Evolutionary conservation across 1,140 invertebrate species (phyloP).

Genomic region (Trichogramma pretiosum): DNA sequence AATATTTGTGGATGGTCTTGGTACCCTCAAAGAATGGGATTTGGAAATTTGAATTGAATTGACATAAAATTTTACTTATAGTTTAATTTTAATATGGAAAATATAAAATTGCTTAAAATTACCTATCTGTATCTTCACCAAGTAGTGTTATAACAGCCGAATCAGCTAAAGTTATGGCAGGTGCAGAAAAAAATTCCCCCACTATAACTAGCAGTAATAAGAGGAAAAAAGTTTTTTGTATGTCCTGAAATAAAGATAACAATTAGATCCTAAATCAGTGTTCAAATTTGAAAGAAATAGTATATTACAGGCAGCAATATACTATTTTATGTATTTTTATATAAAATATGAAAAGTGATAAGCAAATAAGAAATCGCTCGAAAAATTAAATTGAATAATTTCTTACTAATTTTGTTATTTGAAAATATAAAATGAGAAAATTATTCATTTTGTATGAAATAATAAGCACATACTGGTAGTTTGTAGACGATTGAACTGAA

Average conservation of each 20-base stretch:
- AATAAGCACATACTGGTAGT: constrained; percentile 42
- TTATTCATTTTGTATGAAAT: background rate
- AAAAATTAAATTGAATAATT: background rate
- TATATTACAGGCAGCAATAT: background rate
- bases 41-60: too few relatives aligned
- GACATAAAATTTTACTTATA: too few relatives aligned
- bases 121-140: constrained; percentile 82
- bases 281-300: too few relatives aligned
- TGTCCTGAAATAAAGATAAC: constrained; percentile 78
- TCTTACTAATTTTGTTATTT: background rate
- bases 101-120: constrained; percentile 10
- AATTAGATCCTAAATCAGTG: too few relatives aligned
- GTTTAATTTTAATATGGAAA: background rate
- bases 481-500: constrained; percentile 90
- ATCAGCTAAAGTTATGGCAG: constrained; percentile 94
- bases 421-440: background rate
- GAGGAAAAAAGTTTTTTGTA: constrained; percentile 94
- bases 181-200: constrained; percentile 95
- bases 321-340: background rate
- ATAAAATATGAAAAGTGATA: background rate
- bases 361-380: background rate
- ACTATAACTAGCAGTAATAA: constrained; percentile 84
- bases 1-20: too few relatives aligned
- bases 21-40: too few relatives aligned
- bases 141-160: constrained; percentile 85